These are phyloP conservation scores for Telmatochromis sp. DNA, from an alignment of 2,113 vertebrate species.

Conservation along the genomic window DNA sequence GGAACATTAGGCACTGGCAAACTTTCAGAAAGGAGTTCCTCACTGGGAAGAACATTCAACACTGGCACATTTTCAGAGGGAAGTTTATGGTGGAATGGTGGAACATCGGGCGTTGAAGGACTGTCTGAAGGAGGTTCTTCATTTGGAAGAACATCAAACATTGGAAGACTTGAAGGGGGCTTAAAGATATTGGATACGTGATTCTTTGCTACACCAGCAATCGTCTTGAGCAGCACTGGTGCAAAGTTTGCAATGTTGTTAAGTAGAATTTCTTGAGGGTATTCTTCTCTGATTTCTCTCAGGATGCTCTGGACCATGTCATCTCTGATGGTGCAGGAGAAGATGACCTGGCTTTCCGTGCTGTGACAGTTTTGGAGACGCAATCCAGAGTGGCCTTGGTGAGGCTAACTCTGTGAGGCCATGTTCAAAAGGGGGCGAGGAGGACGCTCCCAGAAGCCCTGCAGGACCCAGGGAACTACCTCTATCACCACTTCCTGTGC, in stretches of 20 bases:
- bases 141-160: not conserved
- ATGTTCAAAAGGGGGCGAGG: not conserved
- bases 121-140: not conserved
- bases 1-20: not conserved
- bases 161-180: not conserved
- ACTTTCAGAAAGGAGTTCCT: not conserved
- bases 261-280: not conserved
- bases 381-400: not conserved
- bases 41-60: not conserved
- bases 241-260: not conserved
- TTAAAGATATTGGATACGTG: not conserved
- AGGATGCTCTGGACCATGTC: not conserved
- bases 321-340: not conserved
- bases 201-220: not conserved
- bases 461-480: not conserved
- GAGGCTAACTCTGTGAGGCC: not conserved
- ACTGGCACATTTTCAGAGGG: not conserved
- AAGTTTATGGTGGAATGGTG: not conserved
- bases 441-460: not conserved
- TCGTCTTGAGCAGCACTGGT: not conserved
- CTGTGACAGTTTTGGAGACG: not conserved
- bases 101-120: not conserved
- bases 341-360: not conserved
- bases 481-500: not conserved
- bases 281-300: not conserved